Base-by-base conservation (phyloP, 2,113 vertebrate genomes). In the Tachysurus fulvidraco region DNA sequence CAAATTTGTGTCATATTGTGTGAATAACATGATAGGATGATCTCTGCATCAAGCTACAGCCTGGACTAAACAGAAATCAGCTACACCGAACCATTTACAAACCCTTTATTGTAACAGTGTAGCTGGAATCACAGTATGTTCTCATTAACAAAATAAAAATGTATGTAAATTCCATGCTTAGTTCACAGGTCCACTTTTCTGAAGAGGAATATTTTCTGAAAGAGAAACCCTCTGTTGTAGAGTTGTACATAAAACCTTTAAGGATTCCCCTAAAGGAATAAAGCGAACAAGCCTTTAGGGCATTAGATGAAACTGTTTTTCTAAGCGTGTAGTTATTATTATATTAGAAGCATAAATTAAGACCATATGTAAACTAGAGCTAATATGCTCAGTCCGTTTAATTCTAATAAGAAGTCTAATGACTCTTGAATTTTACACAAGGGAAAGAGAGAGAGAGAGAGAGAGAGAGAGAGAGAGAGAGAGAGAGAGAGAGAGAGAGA, bases 341-440 rank as follows among this genome's bases (percentile, higher is more conserved):
- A 78, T 55, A 78, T 55, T 80, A 21, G 11, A 59, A 57, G 30
- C 9, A 60, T 60, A 59, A 80, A 80, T 80, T 59, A 80, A 23
- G 28, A 80, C 30, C 14, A 57, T 59, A 80, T 80, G 55, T 80
- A 60, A 59, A 59, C 55, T 59, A 36, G 55, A 41, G 55, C n/a
- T 79, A 79, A 79, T 57, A 21, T 23, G 52, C 30, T 41, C 78
- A 44, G 55, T 60, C 55, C 6, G 19, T 60, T 81, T 81, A 44
- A 60, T 81, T 81, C 36, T 60, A 60, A 81, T 81, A 60, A 60
- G 30, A 44, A 44, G 55, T 44, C 41, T 25, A 81, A 36, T 81
- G 78, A 60, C 78, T 60, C 30, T 30, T 41, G 11, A 81, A 81
- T 81, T 41, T 59, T 36, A 81, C 78, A 79, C 77, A 79, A 36